phyloP scores from a whole-genome alignment of 2,888 invertebrate species.

The Lasioglossum lativentre region DNA sequence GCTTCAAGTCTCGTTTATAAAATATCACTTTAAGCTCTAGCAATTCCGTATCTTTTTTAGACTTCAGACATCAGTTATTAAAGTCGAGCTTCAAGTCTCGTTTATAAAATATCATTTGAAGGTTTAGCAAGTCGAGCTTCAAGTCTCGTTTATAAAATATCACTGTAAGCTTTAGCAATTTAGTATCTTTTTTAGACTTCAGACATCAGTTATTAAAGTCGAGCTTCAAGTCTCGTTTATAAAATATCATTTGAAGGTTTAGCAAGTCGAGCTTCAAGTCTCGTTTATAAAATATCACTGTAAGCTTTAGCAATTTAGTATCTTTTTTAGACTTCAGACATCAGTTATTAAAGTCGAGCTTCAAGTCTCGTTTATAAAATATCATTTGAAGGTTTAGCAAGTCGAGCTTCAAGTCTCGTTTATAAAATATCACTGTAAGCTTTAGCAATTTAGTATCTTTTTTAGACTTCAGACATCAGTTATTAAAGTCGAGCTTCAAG shows the following conservation, averaged over 20 bases:
- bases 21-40: neutral
- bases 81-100: neutral
- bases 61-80: too few relatives aligned
- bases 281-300: neutral
- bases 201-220: neutral
- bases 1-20: neutral
- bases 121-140: neutral
- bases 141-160: neutral
- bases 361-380: neutral
- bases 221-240: neutral
- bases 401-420: neutral
- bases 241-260: neutral
- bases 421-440: neutral
- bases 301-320: neutral
- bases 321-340: neutral
- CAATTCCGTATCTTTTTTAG: neutral
- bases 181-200: neutral
- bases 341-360: neutral
- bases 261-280: neutral
- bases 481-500: neutral
- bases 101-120: neutral
- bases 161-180: neutral
- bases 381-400: neutral
- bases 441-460: neutral
- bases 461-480: too few relatives aligned